phyloP scores from a whole-genome alignment of 2,797 vertebrate genomes.

The Staurois parvus region DNA sequence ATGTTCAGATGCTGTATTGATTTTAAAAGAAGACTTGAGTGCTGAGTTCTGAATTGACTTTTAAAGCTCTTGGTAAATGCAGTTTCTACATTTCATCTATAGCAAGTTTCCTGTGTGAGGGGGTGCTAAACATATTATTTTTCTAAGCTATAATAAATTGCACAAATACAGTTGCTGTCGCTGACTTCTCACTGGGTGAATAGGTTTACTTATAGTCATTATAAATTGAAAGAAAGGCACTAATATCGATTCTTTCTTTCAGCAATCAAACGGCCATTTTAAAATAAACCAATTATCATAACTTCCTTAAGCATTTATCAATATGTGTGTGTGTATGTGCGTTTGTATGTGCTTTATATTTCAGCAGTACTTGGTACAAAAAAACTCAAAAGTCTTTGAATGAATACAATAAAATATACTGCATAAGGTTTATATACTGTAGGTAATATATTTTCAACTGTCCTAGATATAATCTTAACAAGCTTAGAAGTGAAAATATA shows the following conservation, averaged over 20 bases:
- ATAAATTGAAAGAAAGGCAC: not conserved
- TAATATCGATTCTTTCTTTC: no score
- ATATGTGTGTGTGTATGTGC: no score
- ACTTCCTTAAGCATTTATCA: no score
- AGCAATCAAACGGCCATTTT: not conserved
- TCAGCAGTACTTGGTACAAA: no score
- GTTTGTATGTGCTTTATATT: no score
- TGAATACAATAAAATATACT: no score
- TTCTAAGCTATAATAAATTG: slow-evolving; percentile 20
- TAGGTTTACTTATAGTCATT: not conserved
- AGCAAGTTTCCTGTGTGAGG: slow-evolving; percentile 22
- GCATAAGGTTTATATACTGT: no score
- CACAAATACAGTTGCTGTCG: not conserved
- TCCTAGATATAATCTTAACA: no score
- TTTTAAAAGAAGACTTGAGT: slow-evolving; percentile 50
- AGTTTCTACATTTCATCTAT: slow-evolving; percentile 29
- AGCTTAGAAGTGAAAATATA: no score
- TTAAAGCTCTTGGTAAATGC: slow-evolving; percentile 44
- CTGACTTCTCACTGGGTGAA: not conserved
- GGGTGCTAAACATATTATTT: slow-evolving; percentile 26
- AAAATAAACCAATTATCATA: not conserved
- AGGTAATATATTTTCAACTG: no score
- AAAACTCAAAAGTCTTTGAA: no score
- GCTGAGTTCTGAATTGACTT: slow-evolving; percentile 56
- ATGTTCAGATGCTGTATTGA: slow-evolving; percentile 54